phyloP scores from a whole-genome alignment of 2,797 vertebrate species.

The Lepus townsendii region DNA sequence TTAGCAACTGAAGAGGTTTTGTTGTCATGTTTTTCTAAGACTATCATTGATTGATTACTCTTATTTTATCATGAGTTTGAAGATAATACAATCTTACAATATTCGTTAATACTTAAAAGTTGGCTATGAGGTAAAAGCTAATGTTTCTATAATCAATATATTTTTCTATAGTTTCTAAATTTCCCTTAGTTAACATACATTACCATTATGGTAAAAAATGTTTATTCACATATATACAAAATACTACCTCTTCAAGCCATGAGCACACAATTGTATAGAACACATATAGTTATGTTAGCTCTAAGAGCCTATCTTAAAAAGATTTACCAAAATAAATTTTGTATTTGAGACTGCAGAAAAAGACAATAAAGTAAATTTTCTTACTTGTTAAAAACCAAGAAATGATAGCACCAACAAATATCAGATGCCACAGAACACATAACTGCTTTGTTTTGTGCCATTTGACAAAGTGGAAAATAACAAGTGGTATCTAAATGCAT shows the following conservation, averaged over 20 bases:
- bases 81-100: background rate
- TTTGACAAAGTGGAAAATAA: constrained; percentile 3
- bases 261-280: background rate
- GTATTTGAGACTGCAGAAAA: background rate
- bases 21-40: background rate
- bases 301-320: background rate
- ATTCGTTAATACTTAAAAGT: background rate
- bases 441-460: background rate
- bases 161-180: constrained; percentile 25
- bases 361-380: background rate
- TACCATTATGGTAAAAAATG: background rate
- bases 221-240: background rate
- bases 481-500: background rate
- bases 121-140: background rate
- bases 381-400: background rate
- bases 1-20: background rate
- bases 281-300: background rate
- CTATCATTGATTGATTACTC: background rate
- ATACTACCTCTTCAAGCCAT: background rate
- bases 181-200: background rate
- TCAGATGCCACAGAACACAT: background rate
- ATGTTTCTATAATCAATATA: background rate
- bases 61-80: constrained; percentile 26
- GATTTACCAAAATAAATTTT: background rate
- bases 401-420: background rate